Percentiles rank a stretch among this genome's conserved stretches.
phyloP scores from a whole-genome alignment of 1,140 invertebrate species.

The Drosophila trapezifrons region DNA sequence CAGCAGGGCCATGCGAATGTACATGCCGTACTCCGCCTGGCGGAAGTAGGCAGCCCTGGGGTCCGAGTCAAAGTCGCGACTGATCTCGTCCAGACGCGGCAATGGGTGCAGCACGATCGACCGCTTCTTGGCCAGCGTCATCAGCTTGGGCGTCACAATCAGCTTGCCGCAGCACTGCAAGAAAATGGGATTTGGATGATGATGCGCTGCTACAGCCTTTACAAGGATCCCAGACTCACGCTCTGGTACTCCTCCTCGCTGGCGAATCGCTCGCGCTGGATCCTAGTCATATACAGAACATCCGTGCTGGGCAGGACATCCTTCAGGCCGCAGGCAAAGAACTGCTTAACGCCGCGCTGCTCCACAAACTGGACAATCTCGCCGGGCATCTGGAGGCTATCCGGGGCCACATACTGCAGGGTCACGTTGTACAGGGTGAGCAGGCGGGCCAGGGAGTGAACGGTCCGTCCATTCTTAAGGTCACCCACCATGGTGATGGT shows the following conservation, averaged over 20 bases:
- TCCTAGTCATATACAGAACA: conserved; percentile 98
- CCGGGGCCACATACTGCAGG: conserved; percentile 95
- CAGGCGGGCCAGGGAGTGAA: conserved; percentile 97
- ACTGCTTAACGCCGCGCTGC: conserved; percentile 91
- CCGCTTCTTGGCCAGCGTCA: conserved; percentile 96
- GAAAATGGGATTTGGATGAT: too few species aligned
- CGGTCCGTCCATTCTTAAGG: conserved; percentile 98
- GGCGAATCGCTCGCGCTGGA: conserved; percentile 96
- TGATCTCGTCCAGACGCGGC: conserved; percentile 97
- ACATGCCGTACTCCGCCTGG: conserved; percentile 99
- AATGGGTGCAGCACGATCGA: conserved; percentile 99
- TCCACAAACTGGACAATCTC: conserved; percentile 92
- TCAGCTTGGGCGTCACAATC: conserved; percentile 96
- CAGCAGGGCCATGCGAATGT: conserved; percentile 98
- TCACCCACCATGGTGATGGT: conserved; percentile 98
- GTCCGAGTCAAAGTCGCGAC: conserved; percentile 96
- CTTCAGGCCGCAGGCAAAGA: conserved; percentile 90
- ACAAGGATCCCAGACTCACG: conserved; percentile 31
- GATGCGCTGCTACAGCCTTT: too few species aligned
- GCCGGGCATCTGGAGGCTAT: conserved; percentile 94
- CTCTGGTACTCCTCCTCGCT: conserved; percentile 93
- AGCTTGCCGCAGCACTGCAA: conserved; percentile 91
- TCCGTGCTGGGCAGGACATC: conserved; percentile 96
- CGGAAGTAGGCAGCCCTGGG: conserved; percentile 98
- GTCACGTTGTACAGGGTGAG: conserved; percentile 96